These are phyloP conservation scores for Hylia prasina DNA, from an alignment of 2,113 vertebrate species.

Conservation along the genomic window DNA sequence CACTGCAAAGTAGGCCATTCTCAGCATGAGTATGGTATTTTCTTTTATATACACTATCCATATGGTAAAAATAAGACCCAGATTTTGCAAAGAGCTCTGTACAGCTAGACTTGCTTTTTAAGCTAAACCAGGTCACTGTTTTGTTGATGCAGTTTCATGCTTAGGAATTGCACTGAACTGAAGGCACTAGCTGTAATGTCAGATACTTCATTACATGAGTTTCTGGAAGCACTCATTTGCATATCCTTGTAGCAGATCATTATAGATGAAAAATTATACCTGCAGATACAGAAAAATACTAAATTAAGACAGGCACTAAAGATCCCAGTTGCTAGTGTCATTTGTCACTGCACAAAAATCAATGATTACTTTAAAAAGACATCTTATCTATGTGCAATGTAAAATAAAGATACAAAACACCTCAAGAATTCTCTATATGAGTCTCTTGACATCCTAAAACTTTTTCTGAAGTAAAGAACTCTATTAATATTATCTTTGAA, in stretches of 20 bases:
- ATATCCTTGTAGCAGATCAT: not conserved
- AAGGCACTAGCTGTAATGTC: not conserved
- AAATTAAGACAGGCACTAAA: not conserved
- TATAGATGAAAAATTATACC: not conserved
- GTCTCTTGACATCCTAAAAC: not conserved
- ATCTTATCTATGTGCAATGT: not conserved
- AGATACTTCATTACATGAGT: not conserved
- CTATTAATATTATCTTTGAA: not conserved
- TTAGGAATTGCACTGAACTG: not conserved
- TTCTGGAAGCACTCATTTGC: not conserved
- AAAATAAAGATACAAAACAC: not conserved
- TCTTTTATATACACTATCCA: not conserved
- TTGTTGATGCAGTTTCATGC: not conserved
- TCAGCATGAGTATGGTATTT: constrained; percentile 16
- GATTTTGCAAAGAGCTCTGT: not conserved
- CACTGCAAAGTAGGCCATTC: constrained; percentile 2
- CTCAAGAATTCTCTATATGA: not conserved
- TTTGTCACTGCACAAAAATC: constrained; percentile 2
- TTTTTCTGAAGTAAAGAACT: not conserved
- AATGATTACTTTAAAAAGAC: not conserved
- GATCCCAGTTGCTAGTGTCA: not conserved
- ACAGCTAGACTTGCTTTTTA: not conserved
- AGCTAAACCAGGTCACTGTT: not conserved
- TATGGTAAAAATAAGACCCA: constrained; percentile 1
- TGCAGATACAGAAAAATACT: not conserved